Evolutionary conservation across 2,888 invertebrate species (phyloP).

Genomic region (Philaethria dido): DNA sequence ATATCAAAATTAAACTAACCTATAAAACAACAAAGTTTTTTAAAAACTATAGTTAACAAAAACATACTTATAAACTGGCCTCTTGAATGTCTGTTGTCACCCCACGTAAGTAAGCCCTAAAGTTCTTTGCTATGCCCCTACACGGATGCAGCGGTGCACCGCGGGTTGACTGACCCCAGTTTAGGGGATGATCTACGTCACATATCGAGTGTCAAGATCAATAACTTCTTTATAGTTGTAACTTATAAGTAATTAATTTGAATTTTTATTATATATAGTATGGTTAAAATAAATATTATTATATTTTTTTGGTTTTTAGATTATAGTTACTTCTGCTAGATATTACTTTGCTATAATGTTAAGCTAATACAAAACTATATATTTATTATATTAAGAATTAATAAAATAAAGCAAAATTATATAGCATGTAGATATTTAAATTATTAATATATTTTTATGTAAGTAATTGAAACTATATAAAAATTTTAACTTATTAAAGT

Average conservation of each 20-base stretch:
- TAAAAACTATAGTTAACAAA: background rate
- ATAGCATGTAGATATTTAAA: too few species aligned
- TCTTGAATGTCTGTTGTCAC: constrained; percentile 24
- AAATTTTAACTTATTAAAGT: too few species aligned
- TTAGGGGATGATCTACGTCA: constrained; percentile 34
- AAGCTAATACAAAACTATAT: too few species aligned
- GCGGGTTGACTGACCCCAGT: constrained; percentile 55
- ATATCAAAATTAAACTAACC: background rate
- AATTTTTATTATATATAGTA: background rate
- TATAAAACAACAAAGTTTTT: background rate
- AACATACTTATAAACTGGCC: constrained; percentile 8
- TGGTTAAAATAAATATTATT: too few species aligned
- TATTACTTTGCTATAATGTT: too few species aligned
- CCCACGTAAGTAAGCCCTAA: constrained; percentile 31
- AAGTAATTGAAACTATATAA: too few species aligned
- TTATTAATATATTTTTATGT: too few species aligned
- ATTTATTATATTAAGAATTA: too few species aligned
- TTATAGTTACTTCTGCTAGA: too few species aligned
- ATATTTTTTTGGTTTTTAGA: too few species aligned
- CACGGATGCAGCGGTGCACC: constrained; percentile 55
- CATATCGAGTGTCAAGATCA: constrained; percentile 22
- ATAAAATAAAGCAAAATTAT: too few species aligned
- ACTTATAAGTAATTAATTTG: background rate
- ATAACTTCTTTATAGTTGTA: constrained; percentile 4
- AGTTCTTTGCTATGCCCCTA: constrained; percentile 47